Percentiles rank a stretch among this genome's conserved stretches.
phyloP scores from a whole-genome alignment of 2,113 vertebrate species.

The Phasianus colchicus region DNA sequence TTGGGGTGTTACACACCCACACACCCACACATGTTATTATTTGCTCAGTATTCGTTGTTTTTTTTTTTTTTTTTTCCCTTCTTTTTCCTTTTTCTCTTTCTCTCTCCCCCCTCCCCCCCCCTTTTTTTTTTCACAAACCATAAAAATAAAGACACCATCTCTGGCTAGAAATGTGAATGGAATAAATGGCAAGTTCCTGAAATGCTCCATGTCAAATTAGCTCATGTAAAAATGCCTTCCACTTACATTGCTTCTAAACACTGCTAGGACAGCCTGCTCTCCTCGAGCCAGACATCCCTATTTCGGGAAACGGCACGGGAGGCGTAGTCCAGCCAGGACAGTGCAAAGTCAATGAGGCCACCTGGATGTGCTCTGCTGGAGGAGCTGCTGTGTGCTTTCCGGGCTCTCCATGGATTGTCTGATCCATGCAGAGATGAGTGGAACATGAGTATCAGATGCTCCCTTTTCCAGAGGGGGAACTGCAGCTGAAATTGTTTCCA shows the following conservation, averaged over 20 bases:
- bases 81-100: too few species aligned
- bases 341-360: slow-evolving; percentile 10
- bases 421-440: neutral
- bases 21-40: slow-evolving; percentile 31
- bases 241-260: slow-evolving; percentile 44
- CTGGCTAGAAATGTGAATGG: slow-evolving; percentile 25
- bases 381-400: neutral
- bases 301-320: slow-evolving; percentile 58
- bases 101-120: too few species aligned
- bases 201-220: slow-evolving; percentile 48
- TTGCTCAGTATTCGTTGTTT: neutral
- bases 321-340: neutral
- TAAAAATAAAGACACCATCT: slow-evolving; percentile 42
- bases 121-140: neutral
- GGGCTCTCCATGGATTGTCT: neutral
- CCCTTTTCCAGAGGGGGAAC: neutral
- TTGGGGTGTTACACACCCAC: slow-evolving; percentile 48
- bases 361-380: neutral
- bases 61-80: neutral
- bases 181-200: slow-evolving; percentile 61
- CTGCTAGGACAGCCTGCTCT: slow-evolving; percentile 35
- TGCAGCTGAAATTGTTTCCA: neutral
- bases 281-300: slow-evolving; percentile 26
- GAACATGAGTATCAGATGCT: neutral
- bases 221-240: slow-evolving; percentile 48